Evolutionary conservation across 92 coral and sea anemone genomes (phyloP).

Genomic region (Anthopleura xanthogrammica): DNA sequence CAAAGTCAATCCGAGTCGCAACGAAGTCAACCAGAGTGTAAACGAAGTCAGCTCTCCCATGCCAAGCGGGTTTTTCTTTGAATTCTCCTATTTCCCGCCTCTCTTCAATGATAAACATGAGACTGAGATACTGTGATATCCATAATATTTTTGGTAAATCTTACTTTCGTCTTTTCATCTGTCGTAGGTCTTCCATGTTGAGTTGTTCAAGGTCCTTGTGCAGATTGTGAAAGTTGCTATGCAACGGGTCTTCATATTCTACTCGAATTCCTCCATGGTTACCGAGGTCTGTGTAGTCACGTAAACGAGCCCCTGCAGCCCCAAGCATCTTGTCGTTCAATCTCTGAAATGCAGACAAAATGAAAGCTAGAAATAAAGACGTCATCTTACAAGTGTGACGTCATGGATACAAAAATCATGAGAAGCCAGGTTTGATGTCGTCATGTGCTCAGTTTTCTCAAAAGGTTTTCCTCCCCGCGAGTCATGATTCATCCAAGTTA

Average conservation of each 20-base stretch:
- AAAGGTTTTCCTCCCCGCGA: too few relatives aligned
- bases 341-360: background rate
- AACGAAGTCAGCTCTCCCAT: too few relatives aligned
- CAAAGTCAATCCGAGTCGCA: too few relatives aligned
- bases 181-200: conserved; percentile 40
- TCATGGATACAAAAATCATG: background rate
- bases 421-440: too few relatives aligned
- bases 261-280: conserved; percentile 69
- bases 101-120: background rate
- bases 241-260: conserved; percentile 68
- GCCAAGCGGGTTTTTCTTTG: too few relatives aligned
- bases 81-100: background rate
- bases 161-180: conserved; percentile 59
- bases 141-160: too few relatives aligned
- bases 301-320: conserved; percentile 36
- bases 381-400: background rate
- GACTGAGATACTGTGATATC: background rate
- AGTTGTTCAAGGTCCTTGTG: conserved; percentile 54
- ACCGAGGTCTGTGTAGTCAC: conserved; percentile 50
- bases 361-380: background rate
- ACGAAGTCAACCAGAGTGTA: too few relatives aligned
- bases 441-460: background rate
- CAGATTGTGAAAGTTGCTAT: conserved; percentile 50
- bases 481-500: too few relatives aligned
- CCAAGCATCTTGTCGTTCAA: conserved; percentile 5